phyloP scores from a whole-genome alignment of 2,113 vertebrate species.

The Fulica atra region DNA sequence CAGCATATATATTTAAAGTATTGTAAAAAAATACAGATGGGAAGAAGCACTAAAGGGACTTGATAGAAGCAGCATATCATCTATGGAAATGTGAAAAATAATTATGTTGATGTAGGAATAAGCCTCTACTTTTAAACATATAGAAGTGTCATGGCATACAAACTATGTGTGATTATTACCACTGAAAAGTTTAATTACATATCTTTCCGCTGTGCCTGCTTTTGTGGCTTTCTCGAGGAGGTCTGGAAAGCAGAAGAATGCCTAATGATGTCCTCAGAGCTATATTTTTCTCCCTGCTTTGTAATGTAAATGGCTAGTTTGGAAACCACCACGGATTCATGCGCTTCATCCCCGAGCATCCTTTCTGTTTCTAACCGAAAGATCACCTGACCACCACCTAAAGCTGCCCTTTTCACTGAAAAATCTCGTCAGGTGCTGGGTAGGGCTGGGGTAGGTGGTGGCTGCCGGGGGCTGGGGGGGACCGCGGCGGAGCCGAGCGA shows the following conservation, averaged over 20 bases:
- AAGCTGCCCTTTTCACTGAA: not conserved
- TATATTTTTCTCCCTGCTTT: slow-evolving; percentile 56
- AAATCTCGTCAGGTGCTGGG: slow-evolving; percentile 49
- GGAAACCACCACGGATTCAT: slow-evolving; percentile 18
- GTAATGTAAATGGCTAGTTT: slow-evolving; percentile 69
- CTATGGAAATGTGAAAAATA: not conserved
- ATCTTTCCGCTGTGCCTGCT: slow-evolving; percentile 9
- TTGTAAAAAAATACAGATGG: not conserved
- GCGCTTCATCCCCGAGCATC: slow-evolving; percentile 46
- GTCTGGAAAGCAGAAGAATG: slow-evolving; percentile 46
- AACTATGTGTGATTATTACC: not conserved
- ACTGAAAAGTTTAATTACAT: slow-evolving; percentile 74
- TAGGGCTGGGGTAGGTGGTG: slow-evolving; percentile 35
- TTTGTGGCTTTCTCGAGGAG: slow-evolving; percentile 33
- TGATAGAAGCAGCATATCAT: not conserved
- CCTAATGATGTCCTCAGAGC: slow-evolving; percentile 38
- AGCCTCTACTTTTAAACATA: not conserved
- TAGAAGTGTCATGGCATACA: not conserved
- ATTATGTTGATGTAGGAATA: not conserved
- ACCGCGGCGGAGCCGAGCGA: slow-evolving; percentile 21
- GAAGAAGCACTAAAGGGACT: not conserved
- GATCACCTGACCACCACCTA: slow-evolving; percentile 75
- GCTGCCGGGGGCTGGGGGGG: slow-evolving; percentile 55
- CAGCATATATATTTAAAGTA: not conserved
- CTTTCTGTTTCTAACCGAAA: not conserved